Evolutionary conservation across 2,113 vertebrate genomes (phyloP).

Genomic region (Elachura formosa): DNA sequence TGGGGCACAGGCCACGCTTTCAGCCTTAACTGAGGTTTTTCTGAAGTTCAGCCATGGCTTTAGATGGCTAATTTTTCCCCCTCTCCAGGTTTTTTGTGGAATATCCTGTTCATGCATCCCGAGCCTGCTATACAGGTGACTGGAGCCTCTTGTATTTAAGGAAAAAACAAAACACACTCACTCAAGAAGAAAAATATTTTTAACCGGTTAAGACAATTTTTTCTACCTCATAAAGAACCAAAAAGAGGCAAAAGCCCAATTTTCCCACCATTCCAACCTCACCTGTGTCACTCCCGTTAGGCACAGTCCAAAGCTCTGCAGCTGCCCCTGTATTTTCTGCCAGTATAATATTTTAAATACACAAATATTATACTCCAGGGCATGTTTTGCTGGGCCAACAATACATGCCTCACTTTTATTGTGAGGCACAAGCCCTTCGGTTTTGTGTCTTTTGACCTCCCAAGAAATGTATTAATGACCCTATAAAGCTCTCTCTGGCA

Average conservation of each 20-base stretch:
- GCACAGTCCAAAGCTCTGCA: constrained; percentile 2
- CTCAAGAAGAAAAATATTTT: neutral
- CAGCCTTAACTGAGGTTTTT: neutral
- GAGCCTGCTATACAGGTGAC: neutral
- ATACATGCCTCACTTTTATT: constrained; percentile 66
- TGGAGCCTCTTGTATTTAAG: neutral
- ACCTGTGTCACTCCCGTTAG: constrained; percentile 45
- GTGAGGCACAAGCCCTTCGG: constrained; percentile 59
- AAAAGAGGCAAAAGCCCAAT: constrained; percentile 20
- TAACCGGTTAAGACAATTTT: neutral
- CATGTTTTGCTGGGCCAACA: constrained; percentile 59
- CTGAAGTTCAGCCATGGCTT: neutral
- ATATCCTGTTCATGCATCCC: constrained; percentile 32
- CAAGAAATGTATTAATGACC: constrained; percentile 66
- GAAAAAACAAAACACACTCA: neutral
- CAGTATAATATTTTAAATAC: constrained; percentile 66
- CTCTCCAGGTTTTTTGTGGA: neutral
- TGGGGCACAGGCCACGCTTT: neutral
- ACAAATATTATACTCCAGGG: constrained; percentile 61
- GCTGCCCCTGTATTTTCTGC: constrained; percentile 49
- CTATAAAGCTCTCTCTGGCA: constrained; percentile 55
- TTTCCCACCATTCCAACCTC: constrained; percentile 31
- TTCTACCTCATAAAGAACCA: constrained; percentile 41
- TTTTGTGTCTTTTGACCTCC: constrained; percentile 62
- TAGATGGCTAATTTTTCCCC: neutral